These are phyloP conservation scores for Anodontia alba DNA, from an alignment of 2,888 invertebrate species.

Conservation along the genomic window DNA sequence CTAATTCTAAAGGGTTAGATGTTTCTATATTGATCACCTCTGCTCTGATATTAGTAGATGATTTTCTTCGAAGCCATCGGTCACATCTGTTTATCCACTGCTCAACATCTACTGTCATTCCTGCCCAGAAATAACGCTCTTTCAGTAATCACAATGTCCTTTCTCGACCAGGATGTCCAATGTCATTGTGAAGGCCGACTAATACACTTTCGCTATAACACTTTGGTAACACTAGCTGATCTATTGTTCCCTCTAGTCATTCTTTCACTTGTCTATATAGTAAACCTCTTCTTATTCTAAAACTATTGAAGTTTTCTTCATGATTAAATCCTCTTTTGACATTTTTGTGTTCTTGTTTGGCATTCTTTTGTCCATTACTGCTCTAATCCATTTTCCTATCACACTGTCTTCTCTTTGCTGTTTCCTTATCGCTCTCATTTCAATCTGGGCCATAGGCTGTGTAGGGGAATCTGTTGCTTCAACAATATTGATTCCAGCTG, in stretches of 20 bases:
- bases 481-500: not conserved
- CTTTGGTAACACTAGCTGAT: not conserved
- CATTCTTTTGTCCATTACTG: not conserved
- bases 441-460: conserved; percentile 5
- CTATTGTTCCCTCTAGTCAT: not conserved
- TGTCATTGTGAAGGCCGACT: not conserved
- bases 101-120: conserved; percentile 23
- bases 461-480: not conserved
- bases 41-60: conserved; percentile 14
- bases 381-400: conserved; percentile 6
- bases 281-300: not conserved
- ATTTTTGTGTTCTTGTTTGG: not conserved
- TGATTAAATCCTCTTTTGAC: not conserved
- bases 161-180: conserved; percentile 37
- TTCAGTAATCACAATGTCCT: conserved; percentile 21
- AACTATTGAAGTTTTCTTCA: conserved; percentile 14
- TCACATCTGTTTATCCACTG: conserved; percentile 21
- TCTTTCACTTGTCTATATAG: not conserved
- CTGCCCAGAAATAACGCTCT: conserved; percentile 36
- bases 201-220: not conserved
- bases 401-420: not conserved
- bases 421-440: not conserved
- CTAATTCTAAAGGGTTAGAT: conserved; percentile 36
- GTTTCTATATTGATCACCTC: conserved; percentile 24
- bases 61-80: conserved; percentile 30